A percentile compares a stretch with the other conserved stretches of the same genome.
phyloP scores from a whole-genome alignment of 2,113 vertebrate species.

The Menura novaehollandiae region DNA sequence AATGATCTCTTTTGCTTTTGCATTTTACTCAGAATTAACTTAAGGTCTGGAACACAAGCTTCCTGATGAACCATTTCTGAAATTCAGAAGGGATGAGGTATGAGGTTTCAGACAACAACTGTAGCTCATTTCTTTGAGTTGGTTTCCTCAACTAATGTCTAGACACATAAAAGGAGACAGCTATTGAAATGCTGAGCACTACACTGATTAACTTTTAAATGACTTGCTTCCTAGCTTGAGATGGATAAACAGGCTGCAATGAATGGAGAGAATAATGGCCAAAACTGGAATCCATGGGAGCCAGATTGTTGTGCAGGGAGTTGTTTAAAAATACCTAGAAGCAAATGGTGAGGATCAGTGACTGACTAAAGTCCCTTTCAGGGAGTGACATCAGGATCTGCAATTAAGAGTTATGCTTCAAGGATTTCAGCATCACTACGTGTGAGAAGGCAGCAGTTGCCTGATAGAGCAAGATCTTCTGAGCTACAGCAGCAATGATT shows the following conservation, averaged over 20 bases:
- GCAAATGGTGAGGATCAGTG: slow-evolving; percentile 44
- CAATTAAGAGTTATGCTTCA: slow-evolving; percentile 2
- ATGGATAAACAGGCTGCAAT: slow-evolving; percentile 40
- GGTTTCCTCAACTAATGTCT: slow-evolving; percentile 18
- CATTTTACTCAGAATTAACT: slow-evolving; percentile 7
- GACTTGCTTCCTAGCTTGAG: slow-evolving; percentile 44
- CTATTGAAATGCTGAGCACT: slow-evolving; percentile 62
- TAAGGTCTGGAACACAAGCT: not conserved
- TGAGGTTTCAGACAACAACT: slow-evolving; percentile 1
- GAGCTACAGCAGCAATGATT: not conserved
- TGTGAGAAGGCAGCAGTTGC: not conserved
- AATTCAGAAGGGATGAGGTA: not conserved
- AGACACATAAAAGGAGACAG: slow-evolving; percentile 34
- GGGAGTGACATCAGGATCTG: not conserved
- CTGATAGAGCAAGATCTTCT: not conserved
- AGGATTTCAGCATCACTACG: not conserved
- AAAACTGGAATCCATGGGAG: slow-evolving; percentile 41
- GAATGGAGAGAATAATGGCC: slow-evolving; percentile 34
- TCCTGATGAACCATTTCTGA: slow-evolving; percentile 17
- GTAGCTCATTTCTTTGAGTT: slow-evolving; percentile 23
- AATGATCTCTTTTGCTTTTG: not conserved
- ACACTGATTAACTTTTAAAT: slow-evolving; percentile 66
- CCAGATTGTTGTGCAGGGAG: not conserved
- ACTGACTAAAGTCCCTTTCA: slow-evolving; percentile 37
- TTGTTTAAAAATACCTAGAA: slow-evolving; percentile 53